phyloP scores from a whole-genome alignment of 2,797 vertebrate genomes.

The Lithobates pipiens region DNA sequence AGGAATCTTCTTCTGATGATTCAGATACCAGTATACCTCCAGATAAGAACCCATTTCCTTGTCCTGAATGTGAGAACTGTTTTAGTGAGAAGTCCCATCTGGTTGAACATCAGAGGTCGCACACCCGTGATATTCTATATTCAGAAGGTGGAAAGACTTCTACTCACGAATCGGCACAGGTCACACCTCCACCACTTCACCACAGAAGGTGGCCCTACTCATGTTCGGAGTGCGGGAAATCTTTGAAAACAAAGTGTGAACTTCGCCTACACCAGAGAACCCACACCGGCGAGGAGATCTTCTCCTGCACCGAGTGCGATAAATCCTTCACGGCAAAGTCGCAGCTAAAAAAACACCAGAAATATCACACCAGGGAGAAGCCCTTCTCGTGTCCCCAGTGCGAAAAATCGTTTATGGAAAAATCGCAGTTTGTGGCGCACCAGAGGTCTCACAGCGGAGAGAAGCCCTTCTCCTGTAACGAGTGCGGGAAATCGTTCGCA shows the following conservation, averaged over 20 bases:
- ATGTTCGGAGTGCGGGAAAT: conserved; percentile 9
- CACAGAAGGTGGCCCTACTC: no score
- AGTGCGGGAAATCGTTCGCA: conserved; percentile 13
- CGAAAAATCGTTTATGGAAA: conserved; percentile 9
- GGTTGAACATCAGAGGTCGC: neutral
- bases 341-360: neutral
- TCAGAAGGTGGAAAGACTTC: no score
- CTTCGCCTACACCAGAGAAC: neutral
- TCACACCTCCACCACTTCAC: no score
- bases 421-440: conserved; percentile 20
- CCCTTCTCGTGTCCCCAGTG: conserved; percentile 31
- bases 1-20: neutral
- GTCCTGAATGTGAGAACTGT: neutral
- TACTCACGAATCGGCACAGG: no score
- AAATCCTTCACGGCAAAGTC: neutral
- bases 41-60: neutral
- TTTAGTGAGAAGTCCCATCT: neutral
- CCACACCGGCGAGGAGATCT: conserved; percentile 3
- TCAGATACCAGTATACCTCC: no score
- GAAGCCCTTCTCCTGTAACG: conserved; percentile 7
- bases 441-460: conserved; percentile 26
- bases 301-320: conserved; percentile 8
- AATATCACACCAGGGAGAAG: conserved; percentile 5
- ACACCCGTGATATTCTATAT: neutral
- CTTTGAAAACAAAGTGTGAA: neutral